Base-by-base conservation (phyloP, 2,888 invertebrate species). In the Caenorhabditis sp. region DNA sequence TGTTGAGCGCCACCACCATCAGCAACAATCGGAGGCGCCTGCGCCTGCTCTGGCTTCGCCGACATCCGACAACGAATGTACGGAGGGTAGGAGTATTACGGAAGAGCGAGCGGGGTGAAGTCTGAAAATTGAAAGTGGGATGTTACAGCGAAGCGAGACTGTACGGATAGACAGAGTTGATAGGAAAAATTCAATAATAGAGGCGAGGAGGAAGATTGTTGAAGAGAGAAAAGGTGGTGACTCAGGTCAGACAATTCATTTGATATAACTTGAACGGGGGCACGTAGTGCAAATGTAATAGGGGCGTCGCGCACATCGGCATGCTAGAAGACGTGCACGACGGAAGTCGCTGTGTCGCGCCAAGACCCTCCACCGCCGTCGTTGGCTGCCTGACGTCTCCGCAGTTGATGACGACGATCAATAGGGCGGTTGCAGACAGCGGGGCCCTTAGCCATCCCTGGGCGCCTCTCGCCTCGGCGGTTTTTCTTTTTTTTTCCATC, bases 331-430 rank as follows among this genome's bases (percentile, higher is more conserved):
- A 19, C 44, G 54, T 26, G 28, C 47, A 26, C 75, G 19, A 22
- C 61, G 44, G 47, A 44, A 54, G 49, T 47, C 10, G n/a, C 47
- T 35, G 49, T n/a, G n/a, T 58, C 59, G 49, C 76, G 66, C 47
- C 68, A 47, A 64, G 75, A 66, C 64, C 64, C 75, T 31, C 24
- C 38, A 68, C 10, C 38, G 51, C 7, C 68, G 64, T 2, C 35
- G 68, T 19, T 35, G 68, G 8, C 35, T 35, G n/a, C 68, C 38
- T 28, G 54, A 35, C 68, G 68, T 54, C 51, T 54, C 41, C 66
- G 63, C 54, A 35, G 68, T 54, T 70, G 70, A 59, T 72, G 72
- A 72, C 59, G 75, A 64, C 77, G 63, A 79, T 79, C 79, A 79
- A 79, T 79, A 79, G 79, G 56, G 79, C 51, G 68, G 59, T 59